Evolutionary conservation across 1,140 invertebrate species (phyloP).

Genomic region (Eubasilissa regina): DNA sequence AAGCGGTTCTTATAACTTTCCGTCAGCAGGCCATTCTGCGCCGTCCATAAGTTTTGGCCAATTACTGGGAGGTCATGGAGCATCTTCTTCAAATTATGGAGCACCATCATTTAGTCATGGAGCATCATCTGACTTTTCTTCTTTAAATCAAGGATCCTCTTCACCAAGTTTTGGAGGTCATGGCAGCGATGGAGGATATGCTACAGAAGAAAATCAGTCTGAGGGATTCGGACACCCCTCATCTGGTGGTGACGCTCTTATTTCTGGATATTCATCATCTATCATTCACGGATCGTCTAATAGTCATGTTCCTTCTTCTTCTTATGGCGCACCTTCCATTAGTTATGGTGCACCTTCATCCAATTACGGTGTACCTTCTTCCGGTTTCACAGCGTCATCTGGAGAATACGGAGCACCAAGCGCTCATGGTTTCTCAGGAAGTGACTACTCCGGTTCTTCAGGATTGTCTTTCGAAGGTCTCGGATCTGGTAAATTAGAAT

Average conservation of each 20-base stretch:
- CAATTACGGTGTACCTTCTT: slow-evolving; percentile 22
- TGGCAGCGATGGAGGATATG: slow-evolving; percentile 4
- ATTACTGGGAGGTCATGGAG: slow-evolving; percentile 32
- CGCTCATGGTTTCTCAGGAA: slow-evolving; percentile 20
- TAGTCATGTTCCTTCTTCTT: slow-evolving; percentile 17
- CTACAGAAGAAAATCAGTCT: slow-evolving; percentile 30
- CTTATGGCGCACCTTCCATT: slow-evolving; percentile 20
- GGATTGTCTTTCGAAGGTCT: slow-evolving; percentile 46
- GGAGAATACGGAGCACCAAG: slow-evolving; percentile 34
- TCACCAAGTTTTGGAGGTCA: slow-evolving; percentile 31
- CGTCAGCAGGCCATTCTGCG: slow-evolving; percentile 57
- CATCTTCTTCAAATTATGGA: slow-evolving; percentile 41
- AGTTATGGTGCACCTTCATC: not conserved
- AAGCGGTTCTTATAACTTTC: slow-evolving; percentile 54
- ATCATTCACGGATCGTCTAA: slow-evolving; percentile 18
- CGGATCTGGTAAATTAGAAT: slow-evolving; percentile 48
- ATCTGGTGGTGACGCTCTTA: slow-evolving; percentile 1
- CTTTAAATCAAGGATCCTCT: not conserved
- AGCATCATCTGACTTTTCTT: slow-evolving; percentile 28
- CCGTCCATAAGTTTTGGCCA: slow-evolving; percentile 51
- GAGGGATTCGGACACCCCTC: not conserved
- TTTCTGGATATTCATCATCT: slow-evolving; percentile 15
- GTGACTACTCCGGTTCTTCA: slow-evolving; percentile 43
- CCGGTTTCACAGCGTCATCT: slow-evolving; percentile 39
- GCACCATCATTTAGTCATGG: slow-evolving; percentile 32